Conservation (phyloP, 2,797 vertebrate species). For the Sternotherus odoratus region DNA sequence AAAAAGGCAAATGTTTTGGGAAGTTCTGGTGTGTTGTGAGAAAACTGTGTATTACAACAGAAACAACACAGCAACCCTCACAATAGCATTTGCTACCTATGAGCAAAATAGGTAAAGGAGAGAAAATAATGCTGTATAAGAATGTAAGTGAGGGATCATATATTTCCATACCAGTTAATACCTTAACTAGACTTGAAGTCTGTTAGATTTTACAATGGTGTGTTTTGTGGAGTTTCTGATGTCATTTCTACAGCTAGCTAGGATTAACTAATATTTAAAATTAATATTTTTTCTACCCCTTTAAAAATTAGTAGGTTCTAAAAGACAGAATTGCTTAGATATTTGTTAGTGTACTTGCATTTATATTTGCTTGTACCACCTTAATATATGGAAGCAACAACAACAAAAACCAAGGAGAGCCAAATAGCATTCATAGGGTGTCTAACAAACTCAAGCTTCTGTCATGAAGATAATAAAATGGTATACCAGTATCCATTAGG, state of each 20-base stretch:
- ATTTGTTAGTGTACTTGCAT: background rate
- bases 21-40: background rate
- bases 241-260: background rate
- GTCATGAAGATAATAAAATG: background rate
- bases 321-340: background rate
- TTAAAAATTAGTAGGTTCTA: background rate
- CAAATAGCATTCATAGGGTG: background rate
- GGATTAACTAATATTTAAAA: background rate
- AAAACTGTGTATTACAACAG: background rate
- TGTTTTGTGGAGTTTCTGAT: background rate
- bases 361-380: background rate
- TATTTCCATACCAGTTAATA: background rate
- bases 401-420: background rate
- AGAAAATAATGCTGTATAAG: background rate
- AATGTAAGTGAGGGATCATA: background rate
- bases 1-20: background rate
- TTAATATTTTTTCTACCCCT: background rate
- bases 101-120: background rate
- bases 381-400: background rate
- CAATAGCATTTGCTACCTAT: background rate
- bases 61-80: background rate
- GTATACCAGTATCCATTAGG: background rate
- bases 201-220: background rate
- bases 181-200: background rate
- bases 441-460: background rate